Conservation (phyloP, 2,797 vertebrate species). For the Sebastes hubbsi region DNA sequence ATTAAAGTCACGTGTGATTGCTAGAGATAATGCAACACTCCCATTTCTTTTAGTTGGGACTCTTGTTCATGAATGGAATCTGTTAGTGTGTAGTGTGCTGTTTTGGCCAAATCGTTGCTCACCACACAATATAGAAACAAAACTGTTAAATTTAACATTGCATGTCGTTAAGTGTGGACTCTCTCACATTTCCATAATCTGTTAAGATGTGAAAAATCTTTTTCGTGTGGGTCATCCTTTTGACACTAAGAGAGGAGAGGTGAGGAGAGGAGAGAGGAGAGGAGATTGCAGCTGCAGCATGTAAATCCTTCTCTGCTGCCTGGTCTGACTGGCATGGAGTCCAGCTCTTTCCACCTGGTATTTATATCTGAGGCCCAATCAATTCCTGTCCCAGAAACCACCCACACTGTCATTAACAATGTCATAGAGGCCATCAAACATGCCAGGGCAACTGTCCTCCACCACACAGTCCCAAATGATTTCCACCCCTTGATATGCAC, state of each 20-base stretch:
- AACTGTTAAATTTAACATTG: too few relatives aligned
- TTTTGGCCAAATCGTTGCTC: too few relatives aligned
- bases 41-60: too few relatives aligned
- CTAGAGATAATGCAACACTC: too few relatives aligned
- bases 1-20: too few relatives aligned
- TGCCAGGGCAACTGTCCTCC: slow-evolving; percentile 39
- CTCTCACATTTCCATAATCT: too few relatives aligned
- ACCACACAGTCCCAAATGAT: slow-evolving; percentile 49
- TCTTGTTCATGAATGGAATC: too few relatives aligned
- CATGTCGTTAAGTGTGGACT: too few relatives aligned
- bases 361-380: slow-evolving; percentile 67
- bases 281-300: slow-evolving; percentile 23
- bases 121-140: too few relatives aligned
- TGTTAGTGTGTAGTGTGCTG: too few relatives aligned
- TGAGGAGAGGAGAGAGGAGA: not conserved
- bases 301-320: slow-evolving; percentile 53
- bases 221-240: too few relatives aligned
- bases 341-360: slow-evolving; percentile 42
- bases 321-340: slow-evolving; percentile 32
- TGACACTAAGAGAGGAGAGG: not conserved
- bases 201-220: too few relatives aligned
- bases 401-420: slow-evolving; percentile 61
- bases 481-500: slow-evolving; percentile 33
- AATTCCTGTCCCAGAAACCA: slow-evolving; percentile 56
- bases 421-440: slow-evolving; percentile 70